A percentile compares a stretch with the other conserved stretches of the same genome.
These are phyloP conservation scores for Gryon sp. DNA, from an alignment of 1,140 invertebrate genomes.

Conservation along the genomic window DNA sequence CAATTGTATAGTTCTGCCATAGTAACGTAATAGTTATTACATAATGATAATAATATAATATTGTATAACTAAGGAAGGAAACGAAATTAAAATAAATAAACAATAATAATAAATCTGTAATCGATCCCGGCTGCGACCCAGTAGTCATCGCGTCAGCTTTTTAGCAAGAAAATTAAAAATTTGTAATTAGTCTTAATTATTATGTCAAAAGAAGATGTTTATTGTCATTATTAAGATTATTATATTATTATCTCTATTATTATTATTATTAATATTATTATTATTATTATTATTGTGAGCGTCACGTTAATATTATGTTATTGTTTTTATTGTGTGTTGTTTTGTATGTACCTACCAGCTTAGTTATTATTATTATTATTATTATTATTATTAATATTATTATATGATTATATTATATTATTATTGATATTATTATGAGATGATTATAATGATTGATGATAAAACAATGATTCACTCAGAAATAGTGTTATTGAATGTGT, in stretches of 20 bases:
- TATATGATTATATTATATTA: constrained; percentile 72
- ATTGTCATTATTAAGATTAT: constrained; percentile 75
- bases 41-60: constrained; percentile 76
- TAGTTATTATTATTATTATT: constrained; percentile 63
- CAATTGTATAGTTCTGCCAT: constrained; percentile 74
- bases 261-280: constrained; percentile 72
- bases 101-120: constrained; percentile 64
- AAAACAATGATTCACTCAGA: constrained; percentile 73
- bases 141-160: constrained; percentile 71
- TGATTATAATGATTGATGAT: constrained; percentile 70
- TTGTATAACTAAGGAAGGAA: constrained; percentile 68
- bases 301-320: constrained; percentile 80
- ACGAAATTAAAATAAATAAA: constrained; percentile 63
- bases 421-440: constrained; percentile 64
- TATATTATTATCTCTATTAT: constrained; percentile 72
- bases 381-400: constrained; percentile 57
- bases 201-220: constrained; percentile 74
- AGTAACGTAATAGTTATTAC: constrained; percentile 76
- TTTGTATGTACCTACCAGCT: constrained; percentile 78
- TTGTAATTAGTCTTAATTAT: constrained; percentile 78
- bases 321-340: constrained; percentile 81
- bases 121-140: constrained; percentile 67
- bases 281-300: constrained; percentile 77
- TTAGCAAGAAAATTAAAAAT: constrained; percentile 61
- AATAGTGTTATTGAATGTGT: constrained; percentile 75